Evolutionary conservation across 2,113 vertebrate species (phyloP).

Genomic region (Rhabdomys dilectus): DNA sequence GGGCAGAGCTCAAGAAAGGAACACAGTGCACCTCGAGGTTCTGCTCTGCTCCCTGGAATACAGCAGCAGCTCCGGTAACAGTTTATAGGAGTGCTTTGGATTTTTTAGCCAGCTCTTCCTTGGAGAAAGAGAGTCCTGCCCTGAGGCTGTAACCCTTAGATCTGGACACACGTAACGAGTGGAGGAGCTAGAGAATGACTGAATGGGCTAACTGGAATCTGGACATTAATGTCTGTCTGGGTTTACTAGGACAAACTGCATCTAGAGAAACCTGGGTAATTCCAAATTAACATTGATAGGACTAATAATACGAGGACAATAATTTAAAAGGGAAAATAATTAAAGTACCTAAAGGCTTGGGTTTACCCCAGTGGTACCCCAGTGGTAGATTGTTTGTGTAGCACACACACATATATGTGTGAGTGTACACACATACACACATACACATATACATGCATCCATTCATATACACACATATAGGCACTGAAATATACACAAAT

Average conservation of each 20-base stretch:
- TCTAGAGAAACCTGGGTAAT: background rate
- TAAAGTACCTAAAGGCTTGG: background rate
- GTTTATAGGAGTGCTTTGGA: background rate
- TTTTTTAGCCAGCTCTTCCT: background rate
- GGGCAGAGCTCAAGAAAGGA: background rate
- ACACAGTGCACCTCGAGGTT: background rate
- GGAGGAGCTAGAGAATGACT: background rate
- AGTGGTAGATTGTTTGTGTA: background rate
- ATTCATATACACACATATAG: no score
- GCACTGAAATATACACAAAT: background rate
- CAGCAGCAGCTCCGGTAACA: fast-evolving
- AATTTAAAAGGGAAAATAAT: background rate
- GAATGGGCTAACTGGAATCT: background rate
- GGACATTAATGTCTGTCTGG: background rate
- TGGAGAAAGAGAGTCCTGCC: background rate
- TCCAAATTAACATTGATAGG: background rate
- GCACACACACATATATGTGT: background rate
- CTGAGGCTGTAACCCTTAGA: background rate
- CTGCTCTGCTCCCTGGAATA: no score
- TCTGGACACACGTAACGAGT: background rate
- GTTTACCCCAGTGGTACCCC: no score
- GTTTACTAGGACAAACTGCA: background rate
- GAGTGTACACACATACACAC: fast-evolving
- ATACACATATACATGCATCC: background rate
- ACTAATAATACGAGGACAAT: background rate